A percentile compares a stretch with the other conserved stretches of the same genome.
These are phyloP conservation scores for Drosophila mimica DNA, from an alignment of 2,888 invertebrate species.

Conservation along the genomic window DNA sequence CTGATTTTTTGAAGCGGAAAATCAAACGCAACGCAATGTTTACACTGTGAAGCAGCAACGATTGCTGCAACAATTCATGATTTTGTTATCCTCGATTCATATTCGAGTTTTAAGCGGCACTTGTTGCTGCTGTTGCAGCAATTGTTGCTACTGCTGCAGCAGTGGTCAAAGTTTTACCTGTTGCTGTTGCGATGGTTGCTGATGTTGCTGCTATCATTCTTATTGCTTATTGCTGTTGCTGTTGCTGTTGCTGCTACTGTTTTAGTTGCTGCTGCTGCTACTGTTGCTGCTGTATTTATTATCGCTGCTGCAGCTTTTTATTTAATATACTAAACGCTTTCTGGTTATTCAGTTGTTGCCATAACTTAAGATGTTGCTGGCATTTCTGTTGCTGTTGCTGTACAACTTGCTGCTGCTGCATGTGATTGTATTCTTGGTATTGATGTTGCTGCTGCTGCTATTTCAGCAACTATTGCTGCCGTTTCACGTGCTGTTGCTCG, in stretches of 20 bases:
- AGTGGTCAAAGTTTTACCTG: background rate
- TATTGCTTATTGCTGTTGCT: background rate
- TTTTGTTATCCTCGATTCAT: background rate
- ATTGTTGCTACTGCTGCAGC: background rate
- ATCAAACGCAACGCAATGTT: slow-evolving; percentile 70
- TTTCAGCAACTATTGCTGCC: background rate
- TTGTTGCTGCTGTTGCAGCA: background rate
- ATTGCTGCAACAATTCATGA: slow-evolving; percentile 1
- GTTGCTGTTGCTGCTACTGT: background rate
- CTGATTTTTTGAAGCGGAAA: slow-evolving; percentile 80
- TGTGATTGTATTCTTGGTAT: background rate
- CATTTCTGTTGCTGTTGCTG: background rate
- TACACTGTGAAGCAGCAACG: slow-evolving; percentile 48
- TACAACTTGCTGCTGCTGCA: background rate
- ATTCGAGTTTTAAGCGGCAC: background rate
- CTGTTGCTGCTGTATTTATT: background rate
- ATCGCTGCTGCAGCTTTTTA: background rate
- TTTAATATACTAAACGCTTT: background rate
- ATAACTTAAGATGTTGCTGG: background rate
- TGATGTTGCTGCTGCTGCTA: background rate
- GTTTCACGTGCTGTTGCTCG: slow-evolving; percentile 13
- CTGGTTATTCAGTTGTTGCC: background rate
- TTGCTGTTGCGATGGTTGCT: background rate
- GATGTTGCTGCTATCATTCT: background rate
- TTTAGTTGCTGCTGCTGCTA: background rate